phyloP scores from a whole-genome alignment of 2,888 invertebrate species.

The Rotaria magnacalcarata region DNA sequence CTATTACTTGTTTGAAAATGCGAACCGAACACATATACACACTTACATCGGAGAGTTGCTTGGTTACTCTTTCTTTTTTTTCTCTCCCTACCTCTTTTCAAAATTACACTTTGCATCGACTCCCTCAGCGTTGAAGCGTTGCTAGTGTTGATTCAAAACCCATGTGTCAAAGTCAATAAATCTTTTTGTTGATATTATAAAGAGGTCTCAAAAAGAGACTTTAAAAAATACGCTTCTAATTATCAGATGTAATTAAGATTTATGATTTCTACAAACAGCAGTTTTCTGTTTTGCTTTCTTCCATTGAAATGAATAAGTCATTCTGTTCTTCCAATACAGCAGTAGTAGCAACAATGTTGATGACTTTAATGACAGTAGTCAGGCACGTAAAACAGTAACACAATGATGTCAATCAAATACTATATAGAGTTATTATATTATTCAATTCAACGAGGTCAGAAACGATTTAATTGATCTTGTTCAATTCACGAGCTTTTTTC shows the following conservation, averaged over 20 bases:
- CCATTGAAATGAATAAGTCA: no score
- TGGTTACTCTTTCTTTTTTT: neutral
- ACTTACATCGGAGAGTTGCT: conserved; percentile 4
- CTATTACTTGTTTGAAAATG: neutral
- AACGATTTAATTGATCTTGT: no score
- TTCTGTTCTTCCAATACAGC: no score
- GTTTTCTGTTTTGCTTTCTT: no score
- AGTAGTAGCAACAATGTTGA: no score
- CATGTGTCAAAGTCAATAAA: neutral
- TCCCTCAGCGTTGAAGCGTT: neutral
- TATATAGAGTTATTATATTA: no score
- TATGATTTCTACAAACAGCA: no score
- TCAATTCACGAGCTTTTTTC: no score
- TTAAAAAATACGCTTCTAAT: neutral
- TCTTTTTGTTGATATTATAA: neutral
- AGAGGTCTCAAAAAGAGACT: neutral
- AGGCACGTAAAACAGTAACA: no score
- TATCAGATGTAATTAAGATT: neutral
- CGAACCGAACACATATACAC: conserved; percentile 14
- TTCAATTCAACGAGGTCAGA: no score
- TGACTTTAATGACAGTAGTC: no score
- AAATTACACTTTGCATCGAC: neutral
- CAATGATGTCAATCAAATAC: no score
- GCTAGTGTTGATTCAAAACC: neutral
- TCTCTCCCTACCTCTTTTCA: neutral